phyloP scores from a whole-genome alignment of 1,140 invertebrate species.

The Lanistes nyassanus region DNA sequence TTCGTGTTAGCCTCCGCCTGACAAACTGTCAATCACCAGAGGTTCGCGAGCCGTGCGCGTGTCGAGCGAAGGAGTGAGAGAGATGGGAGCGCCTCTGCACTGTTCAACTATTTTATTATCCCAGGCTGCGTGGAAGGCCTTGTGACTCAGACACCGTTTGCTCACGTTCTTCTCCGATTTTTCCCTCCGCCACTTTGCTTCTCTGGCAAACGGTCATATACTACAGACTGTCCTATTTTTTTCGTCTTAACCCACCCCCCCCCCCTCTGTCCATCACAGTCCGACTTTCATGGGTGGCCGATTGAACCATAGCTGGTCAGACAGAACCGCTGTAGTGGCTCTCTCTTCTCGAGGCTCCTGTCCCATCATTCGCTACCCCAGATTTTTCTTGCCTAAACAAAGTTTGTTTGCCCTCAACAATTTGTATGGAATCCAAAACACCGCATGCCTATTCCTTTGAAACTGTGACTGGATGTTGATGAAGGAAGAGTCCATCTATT shows the following conservation, averaged over 20 bases:
- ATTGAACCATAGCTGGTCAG: no score
- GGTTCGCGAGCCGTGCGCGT: constrained; percentile 20
- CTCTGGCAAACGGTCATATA: no score
- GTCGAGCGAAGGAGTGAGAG: neutral
- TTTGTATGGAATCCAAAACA: no score
- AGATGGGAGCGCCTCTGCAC: neutral
- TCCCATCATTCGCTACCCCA: no score
- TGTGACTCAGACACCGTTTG: neutral
- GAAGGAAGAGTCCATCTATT: no score
- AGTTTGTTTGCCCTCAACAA: no score
- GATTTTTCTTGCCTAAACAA: no score
- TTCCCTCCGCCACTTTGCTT: neutral
- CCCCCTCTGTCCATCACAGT: constrained; percentile 15
- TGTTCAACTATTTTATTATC: no score
- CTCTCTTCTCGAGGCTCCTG: no score
- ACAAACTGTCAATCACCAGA: constrained; percentile 17
- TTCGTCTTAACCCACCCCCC: neutral
- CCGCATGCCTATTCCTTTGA: neutral
- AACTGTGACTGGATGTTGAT: no score
- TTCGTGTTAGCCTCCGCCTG: neutral
- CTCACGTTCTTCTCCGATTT: neutral
- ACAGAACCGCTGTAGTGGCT: no score
- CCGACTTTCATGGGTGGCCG: constrained; percentile 11
- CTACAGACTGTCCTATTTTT: no score
- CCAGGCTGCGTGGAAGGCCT: neutral